Base-by-base conservation (phyloP, 2,888 invertebrate species). In the Mythimna lalbum region DNA sequence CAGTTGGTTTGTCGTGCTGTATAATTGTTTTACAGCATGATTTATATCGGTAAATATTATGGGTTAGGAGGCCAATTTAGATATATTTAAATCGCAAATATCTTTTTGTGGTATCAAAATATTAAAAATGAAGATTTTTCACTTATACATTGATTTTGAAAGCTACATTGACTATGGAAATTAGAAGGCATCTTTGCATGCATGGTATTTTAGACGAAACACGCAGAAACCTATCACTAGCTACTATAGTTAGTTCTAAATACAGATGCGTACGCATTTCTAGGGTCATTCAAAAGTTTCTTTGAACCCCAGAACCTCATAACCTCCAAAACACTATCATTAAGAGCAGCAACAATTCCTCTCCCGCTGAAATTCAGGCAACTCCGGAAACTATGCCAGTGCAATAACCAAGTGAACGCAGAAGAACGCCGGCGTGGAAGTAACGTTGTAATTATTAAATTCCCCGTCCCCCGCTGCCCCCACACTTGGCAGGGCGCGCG, bases 391-490 rank as follows among this genome's bases (percentile, higher is more conserved):
- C 78, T 78, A 84, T 82, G 59, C 77, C 67, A 79, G 72, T 68
- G 73, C 77, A 76, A 69, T 81, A 59, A 68, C 69, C 69, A 63
- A 67, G 52, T 64, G 71, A 75, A 65, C 63, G 70, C 50, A 72
- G 76, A 72, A 76, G 63, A 75, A 76, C 75, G 76, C 62, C 78
- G 52, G 73, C 49, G 83, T 81, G 89, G 89, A 88, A 90, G 88
- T 90, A 89, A 91, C 88, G 86, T 81, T 82, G 88, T 92, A 92
- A 93, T 93, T 93, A 93, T 91, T 89, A 91, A 92, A 93, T 93
- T 90, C 90, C 88, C 70, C 85, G 81, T 79, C 72, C 73, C 57
- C 59, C 52, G 12, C 52, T 2, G 3, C 17, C 31, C 89, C 86
- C 76, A 63, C 70, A 65, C 76, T 52, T 55, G 55, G 36, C 17